phyloP scores from a whole-genome alignment of 2,888 invertebrate species.

The Andrena camellia region DNA sequence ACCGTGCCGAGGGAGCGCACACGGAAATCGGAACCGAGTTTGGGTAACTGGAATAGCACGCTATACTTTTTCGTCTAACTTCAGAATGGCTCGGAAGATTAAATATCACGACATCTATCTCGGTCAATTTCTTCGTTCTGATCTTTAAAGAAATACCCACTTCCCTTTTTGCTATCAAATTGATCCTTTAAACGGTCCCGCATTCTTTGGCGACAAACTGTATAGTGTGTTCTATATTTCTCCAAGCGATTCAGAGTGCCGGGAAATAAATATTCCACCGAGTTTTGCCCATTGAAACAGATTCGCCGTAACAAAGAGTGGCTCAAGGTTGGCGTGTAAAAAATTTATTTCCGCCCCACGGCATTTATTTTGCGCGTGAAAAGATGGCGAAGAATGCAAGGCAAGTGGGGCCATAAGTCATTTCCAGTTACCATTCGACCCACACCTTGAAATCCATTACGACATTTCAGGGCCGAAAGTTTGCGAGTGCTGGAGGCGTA shows the following conservation, averaged over 20 bases:
- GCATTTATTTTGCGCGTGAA: slow-evolving; percentile 15
- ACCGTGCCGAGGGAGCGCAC: slow-evolving; percentile 27
- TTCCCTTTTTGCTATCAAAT: no score
- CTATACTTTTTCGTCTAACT: neutral
- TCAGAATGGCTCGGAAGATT: neutral
- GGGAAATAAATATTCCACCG: neutral
- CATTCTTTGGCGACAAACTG: neutral
- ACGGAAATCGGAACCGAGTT: slow-evolving; percentile 51
- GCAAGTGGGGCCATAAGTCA: slow-evolving; percentile 52
- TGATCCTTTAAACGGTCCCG: neutral
- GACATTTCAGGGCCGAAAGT: slow-evolving; percentile 53
- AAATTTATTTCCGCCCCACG: slow-evolving; percentile 24
- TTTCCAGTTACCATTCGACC: slow-evolving; percentile 55
- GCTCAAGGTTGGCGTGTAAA: slow-evolving; percentile 26
- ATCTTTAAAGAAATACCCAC: no score
- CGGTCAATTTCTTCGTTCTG: neutral
- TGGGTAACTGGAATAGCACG: slow-evolving; percentile 31
- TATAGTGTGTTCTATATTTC: neutral
- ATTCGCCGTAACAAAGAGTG: neutral
- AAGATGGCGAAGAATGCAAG: slow-evolving; percentile 20
- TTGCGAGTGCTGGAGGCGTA: slow-evolving; percentile 30
- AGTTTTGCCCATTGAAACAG: neutral
- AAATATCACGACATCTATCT: neutral
- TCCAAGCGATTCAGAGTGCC: neutral
- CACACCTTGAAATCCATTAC: slow-evolving; percentile 61